Percentiles rank a stretch among this genome's conserved stretches.
Conservation (phyloP, 1,140 invertebrate species). For the Oncopodura yosiiana region DNA sequence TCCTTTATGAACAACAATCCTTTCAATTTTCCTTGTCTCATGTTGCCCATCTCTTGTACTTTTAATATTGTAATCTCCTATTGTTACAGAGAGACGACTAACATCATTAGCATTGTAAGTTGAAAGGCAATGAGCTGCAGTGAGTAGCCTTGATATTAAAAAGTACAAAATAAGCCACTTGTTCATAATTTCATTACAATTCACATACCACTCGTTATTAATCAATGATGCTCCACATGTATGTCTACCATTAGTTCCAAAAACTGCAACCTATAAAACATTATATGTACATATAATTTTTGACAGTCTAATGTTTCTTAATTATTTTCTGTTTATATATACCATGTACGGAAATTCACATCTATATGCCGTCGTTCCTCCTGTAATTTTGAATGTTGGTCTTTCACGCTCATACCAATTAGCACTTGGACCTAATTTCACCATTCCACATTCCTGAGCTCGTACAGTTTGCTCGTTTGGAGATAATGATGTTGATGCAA, state of each 20-base stretch:
- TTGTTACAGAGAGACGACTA: constrained; percentile 1
- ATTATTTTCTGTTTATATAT: not conserved
- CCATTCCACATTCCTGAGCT: not conserved
- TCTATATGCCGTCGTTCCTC: not conserved
- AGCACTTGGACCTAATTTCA: no score
- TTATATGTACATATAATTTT: not conserved
- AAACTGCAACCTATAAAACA: constrained; percentile 15
- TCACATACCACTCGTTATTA: constrained; percentile 10
- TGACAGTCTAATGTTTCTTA: not conserved
- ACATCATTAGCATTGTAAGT: constrained; percentile 18
- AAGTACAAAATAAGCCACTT: no score
- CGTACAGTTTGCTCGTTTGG: not conserved
- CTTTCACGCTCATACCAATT: not conserved
- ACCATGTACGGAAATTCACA: constrained; percentile 21
- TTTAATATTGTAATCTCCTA: constrained; percentile 26
- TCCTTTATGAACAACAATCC: constrained; percentile 20
- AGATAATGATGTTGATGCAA: not conserved
- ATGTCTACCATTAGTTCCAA: constrained; percentile 12
- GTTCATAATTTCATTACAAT: no score
- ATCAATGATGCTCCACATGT: constrained; percentile 19
- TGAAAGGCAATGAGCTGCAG: constrained; percentile 22
- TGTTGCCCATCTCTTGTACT: constrained; percentile 13
- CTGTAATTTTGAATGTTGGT: constrained; percentile 3
- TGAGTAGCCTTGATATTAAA: no score
- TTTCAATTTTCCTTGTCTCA: constrained; percentile 18